These are phyloP conservation scores for Ammospiza caudacuta DNA, from an alignment of 2,113 vertebrate genomes.

Conservation along the genomic window DNA sequence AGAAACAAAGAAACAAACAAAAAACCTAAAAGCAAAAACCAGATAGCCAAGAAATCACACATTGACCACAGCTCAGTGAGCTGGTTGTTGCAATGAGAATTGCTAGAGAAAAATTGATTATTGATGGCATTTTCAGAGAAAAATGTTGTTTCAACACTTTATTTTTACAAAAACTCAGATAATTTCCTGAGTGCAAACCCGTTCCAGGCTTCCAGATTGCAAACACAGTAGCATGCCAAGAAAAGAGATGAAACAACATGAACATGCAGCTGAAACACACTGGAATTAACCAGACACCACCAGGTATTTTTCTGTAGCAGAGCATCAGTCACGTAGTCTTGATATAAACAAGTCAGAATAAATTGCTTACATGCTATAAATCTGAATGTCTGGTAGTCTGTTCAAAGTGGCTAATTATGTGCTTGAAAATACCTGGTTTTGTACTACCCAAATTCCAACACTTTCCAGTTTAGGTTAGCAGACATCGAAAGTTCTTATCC, in stretches of 20 bases:
- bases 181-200: neutral
- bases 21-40: neutral
- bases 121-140: neutral
- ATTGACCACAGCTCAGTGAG: neutral
- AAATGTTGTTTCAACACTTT: neutral
- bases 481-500: neutral
- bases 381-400: neutral
- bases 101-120: neutral
- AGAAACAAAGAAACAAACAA: neutral
- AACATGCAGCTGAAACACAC: neutral
- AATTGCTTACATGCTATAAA: neutral
- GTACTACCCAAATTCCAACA: neutral
- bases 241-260: neutral
- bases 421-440: neutral
- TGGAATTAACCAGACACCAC: neutral
- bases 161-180: neutral
- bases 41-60: neutral
- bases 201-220: neutral
- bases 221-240: neutral
- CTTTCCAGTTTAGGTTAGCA: neutral
- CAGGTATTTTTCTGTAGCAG: neutral
- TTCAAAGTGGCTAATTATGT: neutral
- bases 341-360: neutral
- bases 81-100: neutral
- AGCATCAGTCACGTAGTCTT: neutral